Percentiles rank a stretch among this genome's conserved stretches.
Evolutionary conservation across 2,888 invertebrate species (phyloP).

Genomic region (Danaus chrysippus): DNA sequence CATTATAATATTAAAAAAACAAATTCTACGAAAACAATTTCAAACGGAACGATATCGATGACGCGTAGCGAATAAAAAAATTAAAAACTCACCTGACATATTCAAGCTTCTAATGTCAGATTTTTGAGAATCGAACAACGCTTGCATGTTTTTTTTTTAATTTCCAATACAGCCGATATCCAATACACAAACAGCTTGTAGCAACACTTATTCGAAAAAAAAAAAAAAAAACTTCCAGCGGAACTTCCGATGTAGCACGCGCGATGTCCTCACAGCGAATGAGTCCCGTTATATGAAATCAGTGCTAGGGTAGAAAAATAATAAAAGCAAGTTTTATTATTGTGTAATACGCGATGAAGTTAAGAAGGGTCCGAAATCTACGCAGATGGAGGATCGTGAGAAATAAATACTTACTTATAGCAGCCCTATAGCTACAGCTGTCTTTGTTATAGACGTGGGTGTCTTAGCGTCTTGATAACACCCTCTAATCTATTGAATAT

Average conservation of each 20-base stretch:
- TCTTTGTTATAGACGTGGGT: constrained; percentile 32
- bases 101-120: constrained; percentile 35
- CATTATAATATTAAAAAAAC: no score
- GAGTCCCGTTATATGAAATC: constrained; percentile 54
- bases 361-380: constrained; percentile 46
- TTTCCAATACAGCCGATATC: background rate
- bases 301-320: constrained; percentile 50
- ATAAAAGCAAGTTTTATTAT: constrained; percentile 41
- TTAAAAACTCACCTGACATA: constrained; percentile 37
- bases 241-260: constrained; percentile 35
- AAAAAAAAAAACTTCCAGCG: constrained; percentile 12
- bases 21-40: background rate
- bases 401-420: constrained; percentile 47
- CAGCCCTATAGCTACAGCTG: constrained; percentile 36
- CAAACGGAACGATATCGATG: background rate
- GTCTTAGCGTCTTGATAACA: constrained; percentile 23
- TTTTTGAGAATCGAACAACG: constrained; percentile 39
- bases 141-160: constrained; percentile 38
- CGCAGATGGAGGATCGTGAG: constrained; percentile 56
- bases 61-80: background rate
- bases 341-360: constrained; percentile 47
- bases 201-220: constrained; percentile 2
- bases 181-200: constrained; percentile 9
- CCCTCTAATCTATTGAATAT: background rate
- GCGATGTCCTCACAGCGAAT: constrained; percentile 45